Conservation (phyloP, 1,140 invertebrate genomes). For the Bactericera cockerelli region DNA sequence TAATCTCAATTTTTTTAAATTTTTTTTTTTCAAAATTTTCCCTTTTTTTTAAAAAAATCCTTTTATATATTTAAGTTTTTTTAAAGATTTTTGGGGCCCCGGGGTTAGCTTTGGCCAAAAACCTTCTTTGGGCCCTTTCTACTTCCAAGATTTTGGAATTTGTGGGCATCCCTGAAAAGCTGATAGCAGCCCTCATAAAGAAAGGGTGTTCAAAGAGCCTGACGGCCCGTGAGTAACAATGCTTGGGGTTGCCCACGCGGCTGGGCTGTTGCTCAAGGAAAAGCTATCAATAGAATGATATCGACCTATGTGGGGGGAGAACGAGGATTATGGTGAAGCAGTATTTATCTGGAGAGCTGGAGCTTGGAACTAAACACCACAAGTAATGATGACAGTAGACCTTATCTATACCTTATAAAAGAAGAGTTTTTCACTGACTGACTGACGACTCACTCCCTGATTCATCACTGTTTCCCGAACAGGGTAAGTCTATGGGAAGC, state of each 20-base stretch:
- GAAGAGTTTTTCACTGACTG: no score
- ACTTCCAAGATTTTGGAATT: constrained; percentile 75
- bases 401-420: no score
- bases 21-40: no score
- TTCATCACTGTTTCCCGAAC: no score
- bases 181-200: constrained; percentile 68
- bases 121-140: no score
- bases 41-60: no score
- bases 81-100: no score
- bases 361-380: constrained; percentile 35
- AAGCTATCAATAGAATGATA: constrained; percentile 82
- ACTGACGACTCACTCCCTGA: no score
- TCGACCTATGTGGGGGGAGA: constrained; percentile 97
- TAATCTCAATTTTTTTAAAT: no score
- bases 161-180: constrained; percentile 98
- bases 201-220: constrained; percentile 59
- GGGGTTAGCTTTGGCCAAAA: no score
- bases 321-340: constrained; percentile 93
- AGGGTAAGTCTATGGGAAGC: no score
- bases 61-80: no score
- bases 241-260: constrained; percentile 84
- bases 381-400: constrained; percentile 39
- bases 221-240: constrained; percentile 67
- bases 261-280: constrained; percentile 75
- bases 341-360: constrained; percentile 78